Evolutionary conservation across 1,140 invertebrate genomes (phyloP).

Genomic region (Schlechtendalia chinensis): DNA sequence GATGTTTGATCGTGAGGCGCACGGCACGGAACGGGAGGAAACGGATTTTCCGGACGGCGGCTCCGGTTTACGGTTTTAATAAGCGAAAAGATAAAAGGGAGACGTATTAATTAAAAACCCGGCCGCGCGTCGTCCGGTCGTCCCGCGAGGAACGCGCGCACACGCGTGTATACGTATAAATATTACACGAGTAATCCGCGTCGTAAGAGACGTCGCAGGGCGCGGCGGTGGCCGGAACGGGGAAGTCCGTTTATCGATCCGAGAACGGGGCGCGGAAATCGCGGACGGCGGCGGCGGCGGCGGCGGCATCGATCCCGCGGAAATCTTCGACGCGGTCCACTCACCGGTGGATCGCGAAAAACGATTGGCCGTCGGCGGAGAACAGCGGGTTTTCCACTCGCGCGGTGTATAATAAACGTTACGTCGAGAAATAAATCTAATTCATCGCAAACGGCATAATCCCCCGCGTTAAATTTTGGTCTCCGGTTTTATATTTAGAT

Average conservation of each 20-base stretch:
- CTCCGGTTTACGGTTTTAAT: slow-evolving; percentile 43
- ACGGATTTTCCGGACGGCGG: slow-evolving; percentile 17
- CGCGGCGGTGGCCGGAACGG: neutral
- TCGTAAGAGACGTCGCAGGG: no score
- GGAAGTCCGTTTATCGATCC: slow-evolving; percentile 37
- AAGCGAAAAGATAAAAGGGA: slow-evolving; percentile 48
- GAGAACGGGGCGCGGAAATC: no score
- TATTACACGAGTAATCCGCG: neutral
- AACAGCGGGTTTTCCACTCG: neutral
- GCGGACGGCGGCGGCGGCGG: no score
- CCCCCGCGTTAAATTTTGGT: slow-evolving; percentile 8
- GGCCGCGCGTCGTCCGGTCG: neutral
- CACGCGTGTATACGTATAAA: neutral
- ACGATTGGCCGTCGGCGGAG: neutral
- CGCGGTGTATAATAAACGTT: neutral
- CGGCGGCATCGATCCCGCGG: slow-evolving; percentile 3
- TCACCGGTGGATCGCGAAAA: no score
- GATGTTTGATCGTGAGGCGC: neutral
- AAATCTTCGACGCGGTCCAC: no score
- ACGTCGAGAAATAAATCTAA: slow-evolving; percentile 3
- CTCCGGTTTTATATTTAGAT: slow-evolving; percentile 22
- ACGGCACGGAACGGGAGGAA: slow-evolving; percentile 27
- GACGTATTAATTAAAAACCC: slow-evolving; percentile 49
- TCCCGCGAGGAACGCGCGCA: slow-evolving; percentile 38
- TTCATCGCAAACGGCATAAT: slow-evolving; percentile 3